A percentile compares a stretch with the other conserved stretches of the same genome.
Evolutionary conservation across 2,797 vertebrate genomes (phyloP).

Genomic region (Pangasius larnaudii): DNA sequence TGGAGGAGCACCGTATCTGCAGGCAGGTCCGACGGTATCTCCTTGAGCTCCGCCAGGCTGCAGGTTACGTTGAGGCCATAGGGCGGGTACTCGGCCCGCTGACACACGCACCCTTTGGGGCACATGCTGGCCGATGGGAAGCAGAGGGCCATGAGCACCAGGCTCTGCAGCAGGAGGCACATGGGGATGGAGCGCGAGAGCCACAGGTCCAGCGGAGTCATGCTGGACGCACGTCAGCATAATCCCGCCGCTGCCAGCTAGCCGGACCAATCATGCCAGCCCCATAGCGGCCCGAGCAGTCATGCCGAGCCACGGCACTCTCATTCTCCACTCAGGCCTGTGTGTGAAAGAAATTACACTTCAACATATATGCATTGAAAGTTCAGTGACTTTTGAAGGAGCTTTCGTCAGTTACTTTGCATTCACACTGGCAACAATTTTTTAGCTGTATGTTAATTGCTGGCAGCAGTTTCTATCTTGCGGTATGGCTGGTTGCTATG

Average conservation of each 20-base stretch:
- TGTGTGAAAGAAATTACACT: slow-evolving; percentile 57
- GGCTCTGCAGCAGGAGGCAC: slow-evolving; percentile 97
- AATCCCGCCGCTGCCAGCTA: slow-evolving; percentile 81
- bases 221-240: slow-evolving; percentile 91
- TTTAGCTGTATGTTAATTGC: neutral
- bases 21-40: slow-evolving; percentile 93
- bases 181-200: slow-evolving; percentile 96
- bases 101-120: slow-evolving; percentile 94
- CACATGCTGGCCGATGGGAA: slow-evolving; percentile 98
- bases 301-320: slow-evolving; percentile 59
- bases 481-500: no score
- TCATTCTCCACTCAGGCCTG: slow-evolving; percentile 73
- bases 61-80: slow-evolving; percentile 91
- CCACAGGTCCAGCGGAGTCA: slow-evolving; percentile 98
- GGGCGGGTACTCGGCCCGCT: slow-evolving; percentile 79
- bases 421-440: neutral
- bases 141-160: slow-evolving; percentile 98
- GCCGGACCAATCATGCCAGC: slow-evolving; percentile 67
- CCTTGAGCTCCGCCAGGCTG: slow-evolving; percentile 94
- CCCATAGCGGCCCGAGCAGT: slow-evolving; percentile 63
- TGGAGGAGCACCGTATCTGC: slow-evolving; percentile 89
- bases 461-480: neutral
- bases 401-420: neutral
- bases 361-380: slow-evolving; percentile 23
- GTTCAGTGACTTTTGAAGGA: neutral